Conservation (phyloP, 1,140 invertebrate genomes). For the Drosophila aff. region DNA sequence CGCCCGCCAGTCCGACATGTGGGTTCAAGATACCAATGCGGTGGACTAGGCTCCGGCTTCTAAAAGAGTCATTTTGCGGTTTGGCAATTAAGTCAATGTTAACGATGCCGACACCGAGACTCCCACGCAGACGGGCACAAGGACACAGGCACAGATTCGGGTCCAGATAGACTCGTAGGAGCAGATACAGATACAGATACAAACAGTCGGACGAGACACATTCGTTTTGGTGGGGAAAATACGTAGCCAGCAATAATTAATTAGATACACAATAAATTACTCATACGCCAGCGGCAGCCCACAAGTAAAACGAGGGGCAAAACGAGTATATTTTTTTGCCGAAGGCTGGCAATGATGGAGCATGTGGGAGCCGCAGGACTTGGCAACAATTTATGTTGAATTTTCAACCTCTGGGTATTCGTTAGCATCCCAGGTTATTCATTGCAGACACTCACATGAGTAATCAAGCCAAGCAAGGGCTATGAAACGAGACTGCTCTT, state of each 20-base stretch:
- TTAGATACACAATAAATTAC: constrained; percentile 75
- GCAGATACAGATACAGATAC: constrained; percentile 14
- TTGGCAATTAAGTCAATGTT: constrained; percentile 57
- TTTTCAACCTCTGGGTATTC: constrained; percentile 23
- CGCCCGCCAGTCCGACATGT: constrained; percentile 8
- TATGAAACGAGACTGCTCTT: neutral
- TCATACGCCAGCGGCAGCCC: constrained; percentile 62
- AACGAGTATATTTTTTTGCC: constrained; percentile 29
- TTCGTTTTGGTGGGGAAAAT: constrained; percentile 46
- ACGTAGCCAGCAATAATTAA: constrained; percentile 69
- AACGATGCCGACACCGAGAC: constrained; percentile 42
- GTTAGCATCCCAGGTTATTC: constrained; percentile 17
- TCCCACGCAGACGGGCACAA: constrained; percentile 20
- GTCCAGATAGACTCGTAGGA: constrained; percentile 1
- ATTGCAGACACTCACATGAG: constrained; percentile 9
- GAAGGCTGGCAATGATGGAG: constrained; percentile 21
- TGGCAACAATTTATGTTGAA: constrained; percentile 32
- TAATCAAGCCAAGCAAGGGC: constrained; percentile 1
- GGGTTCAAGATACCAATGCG: constrained; percentile 38
- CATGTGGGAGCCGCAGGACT: constrained; percentile 7
- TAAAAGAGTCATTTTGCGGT: constrained; percentile 57
- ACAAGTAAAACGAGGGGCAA: constrained; percentile 43
- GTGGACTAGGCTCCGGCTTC: constrained; percentile 7
- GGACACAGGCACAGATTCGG: constrained; percentile 13
- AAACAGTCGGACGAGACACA: constrained; percentile 33